Base-by-base conservation (phyloP, 2,888 invertebrate genomes). In the Drosophila peninsularis region DNA sequence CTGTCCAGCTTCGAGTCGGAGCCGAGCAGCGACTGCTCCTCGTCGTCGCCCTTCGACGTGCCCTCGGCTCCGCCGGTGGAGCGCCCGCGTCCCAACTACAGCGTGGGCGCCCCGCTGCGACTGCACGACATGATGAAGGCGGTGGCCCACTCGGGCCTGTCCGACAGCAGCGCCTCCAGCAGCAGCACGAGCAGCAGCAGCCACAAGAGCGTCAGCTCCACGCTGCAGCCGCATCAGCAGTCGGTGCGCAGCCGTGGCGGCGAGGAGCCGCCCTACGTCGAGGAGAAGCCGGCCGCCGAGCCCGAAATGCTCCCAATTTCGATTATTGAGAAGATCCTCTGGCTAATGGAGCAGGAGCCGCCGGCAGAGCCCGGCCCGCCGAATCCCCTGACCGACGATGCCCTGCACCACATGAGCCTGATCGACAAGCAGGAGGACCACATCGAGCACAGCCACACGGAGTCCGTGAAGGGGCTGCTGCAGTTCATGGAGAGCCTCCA, bases 151-250 rank as follows among this genome's bases (percentile, higher is more conserved):
- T 60, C 75, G 14, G 66, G 56, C 9, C 53, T 61, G 3, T 62
- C 68, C 32, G 69, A 69, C 1, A 78, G 58, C 78, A 78, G 58
- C 44, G 63, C 64, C 1, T 65, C 70, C n/a, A 74, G 75, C 55
- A 73, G 75, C 63, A 75, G 41, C 58, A 14, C 67, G 3, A 78
- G 63, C 45, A 65, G 37, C 39, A 70, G 67, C 42, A 71, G 67
- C 39, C 42, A 42, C 7, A 60, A 54, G 36, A 62, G 62, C 36
- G 27, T 17, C 13, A 53, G 54, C 50, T 78, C 69, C 6, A 32
- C 66, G 1, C 39, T 53, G 52, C 60, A 54, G 14, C 24, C 45
- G 13, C 17, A n/a, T 6, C 61, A 49, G 56, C 52, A 62, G 24
- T 45, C 75, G 30, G 50, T 54, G 27, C 50, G 61, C 24, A 73